These are phyloP conservation scores for Eonycteris spelaea DNA, from an alignment of 2,113 vertebrate genomes.

Conservation along the genomic window DNA sequence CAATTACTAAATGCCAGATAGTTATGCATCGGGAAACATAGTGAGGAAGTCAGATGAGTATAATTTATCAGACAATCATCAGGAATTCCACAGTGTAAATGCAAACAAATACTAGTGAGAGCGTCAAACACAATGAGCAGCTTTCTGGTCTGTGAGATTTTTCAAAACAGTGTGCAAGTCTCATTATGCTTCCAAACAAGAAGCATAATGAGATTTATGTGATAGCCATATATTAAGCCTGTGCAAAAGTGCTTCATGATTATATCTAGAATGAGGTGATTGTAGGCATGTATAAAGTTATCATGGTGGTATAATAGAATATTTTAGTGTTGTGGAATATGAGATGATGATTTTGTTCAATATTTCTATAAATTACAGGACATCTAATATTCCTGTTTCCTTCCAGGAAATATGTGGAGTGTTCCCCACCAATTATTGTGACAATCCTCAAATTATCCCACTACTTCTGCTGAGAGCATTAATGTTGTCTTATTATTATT, in stretches of 20 bases:
- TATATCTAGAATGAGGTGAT: neutral
- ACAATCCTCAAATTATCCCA: neutral
- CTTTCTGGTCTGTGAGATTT: neutral
- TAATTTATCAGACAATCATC: neutral
- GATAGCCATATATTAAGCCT: neutral
- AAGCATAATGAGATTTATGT: neutral
- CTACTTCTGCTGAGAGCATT: neutral
- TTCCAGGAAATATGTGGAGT: neutral
- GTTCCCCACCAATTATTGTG: neutral
- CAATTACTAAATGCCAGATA: neutral
- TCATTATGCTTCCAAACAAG: neutral
- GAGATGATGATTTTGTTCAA: neutral
- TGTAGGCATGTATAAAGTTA: neutral
- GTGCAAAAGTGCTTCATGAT: neutral
- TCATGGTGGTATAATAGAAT: neutral
- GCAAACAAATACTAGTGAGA: accelerated
- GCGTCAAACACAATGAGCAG: neutral
- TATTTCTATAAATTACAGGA: neutral
- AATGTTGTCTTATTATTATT: neutral
- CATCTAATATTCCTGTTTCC: no score
- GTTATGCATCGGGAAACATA: neutral
- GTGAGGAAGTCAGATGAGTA: neutral
- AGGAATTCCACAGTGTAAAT: neutral
- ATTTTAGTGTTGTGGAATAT: neutral
- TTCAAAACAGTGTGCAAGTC: neutral